Evolutionary conservation across 2,888 invertebrate genomes (phyloP).

Genomic region (Catocala fraxini): DNA sequence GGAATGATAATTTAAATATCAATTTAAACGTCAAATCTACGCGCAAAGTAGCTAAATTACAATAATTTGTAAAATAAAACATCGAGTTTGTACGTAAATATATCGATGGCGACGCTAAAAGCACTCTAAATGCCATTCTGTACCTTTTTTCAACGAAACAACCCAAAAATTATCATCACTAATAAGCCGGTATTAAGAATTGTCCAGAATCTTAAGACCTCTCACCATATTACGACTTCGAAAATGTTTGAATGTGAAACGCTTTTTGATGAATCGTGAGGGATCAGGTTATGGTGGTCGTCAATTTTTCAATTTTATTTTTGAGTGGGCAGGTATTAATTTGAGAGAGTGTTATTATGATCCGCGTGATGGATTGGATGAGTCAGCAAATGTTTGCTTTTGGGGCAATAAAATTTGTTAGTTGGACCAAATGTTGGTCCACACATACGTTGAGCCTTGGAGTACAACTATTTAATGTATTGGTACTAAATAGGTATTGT

Average conservation of each 20-base stretch:
- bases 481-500: too few relatives aligned
- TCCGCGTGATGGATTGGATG: constrained; percentile 84
- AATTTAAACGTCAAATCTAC: constrained; percentile 49
- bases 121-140: constrained; percentile 80
- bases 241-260: neutral
- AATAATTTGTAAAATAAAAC: constrained; percentile 60
- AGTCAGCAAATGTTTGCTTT: constrained; percentile 71
- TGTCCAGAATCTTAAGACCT: constrained; percentile 56
- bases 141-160: constrained; percentile 69
- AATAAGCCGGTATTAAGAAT: constrained; percentile 71
- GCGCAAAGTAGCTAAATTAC: constrained; percentile 49
- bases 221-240: constrained; percentile 15
- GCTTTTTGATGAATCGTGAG: constrained; percentile 7
- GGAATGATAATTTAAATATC: constrained; percentile 22
- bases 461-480: too few relatives aligned
- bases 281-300: constrained; percentile 56
- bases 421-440: constrained; percentile 57
- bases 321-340: constrained; percentile 83
- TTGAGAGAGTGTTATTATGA: constrained; percentile 81
- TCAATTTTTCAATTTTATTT: constrained; percentile 72
- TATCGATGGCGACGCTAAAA: constrained; percentile 79
- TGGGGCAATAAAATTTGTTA: constrained; percentile 57
- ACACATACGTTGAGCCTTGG: neutral
- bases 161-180: constrained; percentile 81
- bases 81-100: constrained; percentile 77